phyloP scores from a whole-genome alignment of 1,140 invertebrate genomes.

The Globodera rostochiensis region DNA sequence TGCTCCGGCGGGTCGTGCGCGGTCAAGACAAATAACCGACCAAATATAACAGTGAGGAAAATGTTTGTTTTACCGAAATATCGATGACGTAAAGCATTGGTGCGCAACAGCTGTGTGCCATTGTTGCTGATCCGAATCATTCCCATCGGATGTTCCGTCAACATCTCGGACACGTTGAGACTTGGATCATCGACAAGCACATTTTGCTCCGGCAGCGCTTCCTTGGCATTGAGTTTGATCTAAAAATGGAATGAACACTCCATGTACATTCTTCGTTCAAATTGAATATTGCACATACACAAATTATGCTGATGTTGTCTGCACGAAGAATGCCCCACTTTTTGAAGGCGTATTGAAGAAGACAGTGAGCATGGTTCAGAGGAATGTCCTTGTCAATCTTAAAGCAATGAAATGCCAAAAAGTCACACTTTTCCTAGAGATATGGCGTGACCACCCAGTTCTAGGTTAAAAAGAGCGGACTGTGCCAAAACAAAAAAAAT shows the following conservation, averaged over 20 bases:
- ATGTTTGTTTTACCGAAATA: neutral
- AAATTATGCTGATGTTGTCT: constrained; percentile 43
- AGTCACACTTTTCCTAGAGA: too few relatives aligned
- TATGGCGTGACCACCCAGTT: too few relatives aligned
- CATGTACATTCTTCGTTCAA: too few relatives aligned
- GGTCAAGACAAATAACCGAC: too few relatives aligned
- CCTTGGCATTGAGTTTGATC: constrained; percentile 33
- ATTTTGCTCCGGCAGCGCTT: constrained; percentile 1
- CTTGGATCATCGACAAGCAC: constrained; percentile 16
- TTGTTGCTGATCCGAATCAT: constrained; percentile 28
- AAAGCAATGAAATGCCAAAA: neutral
- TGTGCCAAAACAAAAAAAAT: too few relatives aligned
- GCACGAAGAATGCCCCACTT: constrained; percentile 35
- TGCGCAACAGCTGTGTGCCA: constrained; percentile 6
- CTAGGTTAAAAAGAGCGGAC: too few relatives aligned
- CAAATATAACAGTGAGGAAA: too few relatives aligned
- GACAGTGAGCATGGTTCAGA: constrained; percentile 34
- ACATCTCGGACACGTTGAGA: constrained; percentile 24
- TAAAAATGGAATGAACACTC: constrained; percentile 15
- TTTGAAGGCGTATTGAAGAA: constrained; percentile 37
- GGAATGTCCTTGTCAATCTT: neutral
- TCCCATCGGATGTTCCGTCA: constrained; percentile 30
- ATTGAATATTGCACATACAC: constrained; percentile 21
- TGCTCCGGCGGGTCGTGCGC: too few relatives aligned
- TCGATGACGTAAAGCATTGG: neutral